Evolutionary conservation across 2,797 vertebrate genomes (phyloP), one percentile per base, ranked within the genome.

Genomic region (Phyllotis vaccarum): DNA sequence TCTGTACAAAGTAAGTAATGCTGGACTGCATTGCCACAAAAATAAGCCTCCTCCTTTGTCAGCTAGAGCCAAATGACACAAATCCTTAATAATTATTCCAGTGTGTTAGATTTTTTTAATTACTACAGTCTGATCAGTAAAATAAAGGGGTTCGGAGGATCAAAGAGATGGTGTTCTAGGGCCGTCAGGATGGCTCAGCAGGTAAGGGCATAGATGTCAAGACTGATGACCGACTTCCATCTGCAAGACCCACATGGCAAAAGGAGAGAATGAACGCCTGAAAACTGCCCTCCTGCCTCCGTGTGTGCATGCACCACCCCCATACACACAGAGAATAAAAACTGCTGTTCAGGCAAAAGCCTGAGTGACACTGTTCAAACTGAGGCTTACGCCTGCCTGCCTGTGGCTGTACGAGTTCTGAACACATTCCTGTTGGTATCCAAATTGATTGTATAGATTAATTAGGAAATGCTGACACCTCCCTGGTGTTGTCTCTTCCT

Each of bases 1-100:
- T 88, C 89, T 37, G 46, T 56, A 58, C 92, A 37, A 83, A 95
- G 54, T 81, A 76, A 93, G 76, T 64, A 43, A 68, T 62, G 78
- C 13, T 7, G 60, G 72, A 22, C 64, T 86, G 7, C 60, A 34
- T 74, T 68, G 78, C 64, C 62, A 43, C 27, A 79, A 1, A 64
- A 10, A 89, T 14, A 92, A 81, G 79, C 58, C 70, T 43, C 74
- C 8, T 46, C 40, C 82, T 46, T 49, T 6, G 24, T n/a, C 76
- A 8, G 68, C 60, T 52, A 49, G 31, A 89, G 16, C 56, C 82
- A 82, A 64, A 27, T 31, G 13, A 27, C 14, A 0, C 1, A 37
- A 68, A 49, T 79, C 82, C 46, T 58, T 82, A 54, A 56, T 83
- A 14, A 58, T 40, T n/a, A 24, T 37, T 56, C 82, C 80, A 80